Percentiles rank a stretch among this genome's conserved stretches.
phyloP scores from a whole-genome alignment of 2,888 invertebrate genomes.

The Drosophila neotestacea region DNA sequence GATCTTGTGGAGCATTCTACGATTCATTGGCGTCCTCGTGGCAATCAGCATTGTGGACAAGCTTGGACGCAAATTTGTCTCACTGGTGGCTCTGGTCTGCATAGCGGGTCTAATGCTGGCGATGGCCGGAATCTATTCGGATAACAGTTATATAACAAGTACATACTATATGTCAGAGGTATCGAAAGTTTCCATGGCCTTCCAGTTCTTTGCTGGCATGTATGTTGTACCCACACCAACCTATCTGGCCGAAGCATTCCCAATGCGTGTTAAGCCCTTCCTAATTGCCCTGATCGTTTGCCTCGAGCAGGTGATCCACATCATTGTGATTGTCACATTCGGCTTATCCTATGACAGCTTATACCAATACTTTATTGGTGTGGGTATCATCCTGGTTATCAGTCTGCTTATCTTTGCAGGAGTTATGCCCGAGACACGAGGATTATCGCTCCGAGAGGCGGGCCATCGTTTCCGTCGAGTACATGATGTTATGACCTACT shows the following conservation, averaged over 20 bases:
- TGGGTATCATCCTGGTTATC: constrained; percentile 61
- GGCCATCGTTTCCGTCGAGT: constrained; percentile 55
- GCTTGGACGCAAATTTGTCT: constrained; percentile 66
- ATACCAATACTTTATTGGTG: constrained; percentile 62
- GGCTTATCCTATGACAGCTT: constrained; percentile 2
- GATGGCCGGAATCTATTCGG: constrained; percentile 61
- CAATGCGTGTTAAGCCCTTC: constrained; percentile 73
- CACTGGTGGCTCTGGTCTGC: constrained; percentile 64
- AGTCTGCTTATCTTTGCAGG: constrained; percentile 49
- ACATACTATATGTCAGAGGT: constrained; percentile 61
- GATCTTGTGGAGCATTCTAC: constrained; percentile 64
- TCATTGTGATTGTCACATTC: constrained; percentile 63
- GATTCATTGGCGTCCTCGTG: constrained; percentile 66
- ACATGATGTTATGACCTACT: constrained; percentile 65
- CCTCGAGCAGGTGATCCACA: constrained; percentile 72
- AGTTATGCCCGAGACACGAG: constrained; percentile 66
- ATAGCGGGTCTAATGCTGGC: constrained; percentile 70
- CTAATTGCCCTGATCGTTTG: constrained; percentile 66
- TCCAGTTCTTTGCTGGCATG: constrained; percentile 75
- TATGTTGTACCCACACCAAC: constrained; percentile 69
- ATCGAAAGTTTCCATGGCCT: constrained; percentile 58
- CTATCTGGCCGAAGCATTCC: constrained; percentile 80
- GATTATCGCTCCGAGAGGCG: constrained; percentile 60
- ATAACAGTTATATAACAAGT: constrained; percentile 22
- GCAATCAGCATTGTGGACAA: constrained; percentile 62